These are phyloP conservation scores for Neria commutata DNA, from an alignment of 2,888 invertebrate genomes.

Conservation along the genomic window DNA sequence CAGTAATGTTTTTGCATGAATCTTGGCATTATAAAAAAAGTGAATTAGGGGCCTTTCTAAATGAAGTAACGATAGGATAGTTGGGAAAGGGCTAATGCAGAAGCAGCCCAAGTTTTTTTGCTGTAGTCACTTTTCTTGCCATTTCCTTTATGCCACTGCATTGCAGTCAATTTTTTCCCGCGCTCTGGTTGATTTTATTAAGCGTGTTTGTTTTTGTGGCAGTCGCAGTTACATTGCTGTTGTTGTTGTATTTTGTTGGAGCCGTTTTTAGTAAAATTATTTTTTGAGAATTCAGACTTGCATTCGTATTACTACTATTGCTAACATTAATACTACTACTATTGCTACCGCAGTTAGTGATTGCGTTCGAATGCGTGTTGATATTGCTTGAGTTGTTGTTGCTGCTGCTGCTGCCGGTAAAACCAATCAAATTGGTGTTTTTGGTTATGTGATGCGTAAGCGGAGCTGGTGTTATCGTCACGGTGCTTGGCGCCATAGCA, in stretches of 20 bases:
- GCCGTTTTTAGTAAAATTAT: slow-evolving; percentile 53
- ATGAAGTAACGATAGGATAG: too few species aligned
- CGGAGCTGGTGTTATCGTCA: slow-evolving; percentile 53
- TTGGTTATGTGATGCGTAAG: slow-evolving; percentile 24
- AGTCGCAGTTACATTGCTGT: slow-evolving; percentile 13
- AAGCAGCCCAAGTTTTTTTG: too few species aligned
- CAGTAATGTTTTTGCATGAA: too few species aligned
- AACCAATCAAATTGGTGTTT: slow-evolving; percentile 14
- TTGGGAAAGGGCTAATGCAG: too few species aligned
- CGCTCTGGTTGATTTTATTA: too few species aligned
- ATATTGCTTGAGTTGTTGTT: slow-evolving; percentile 30
- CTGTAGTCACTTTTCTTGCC: too few species aligned
- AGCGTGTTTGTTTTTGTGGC: too few species aligned
- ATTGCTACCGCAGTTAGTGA: slow-evolving; percentile 25
- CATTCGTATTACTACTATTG: slow-evolving; percentile 26
- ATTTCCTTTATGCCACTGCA: too few species aligned
- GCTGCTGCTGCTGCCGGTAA: slow-evolving; percentile 20
- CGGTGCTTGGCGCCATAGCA: slow-evolving; percentile 53
- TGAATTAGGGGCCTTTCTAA: too few species aligned
- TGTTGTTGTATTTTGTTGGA: slow-evolving; percentile 27
- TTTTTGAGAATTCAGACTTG: slow-evolving; percentile 50
- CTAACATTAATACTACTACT: slow-evolving; percentile 12
- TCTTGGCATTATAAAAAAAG: too few species aligned
- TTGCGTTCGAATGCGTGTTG: slow-evolving; percentile 15
- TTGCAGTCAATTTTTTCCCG: too few species aligned